A percentile compares a stretch with the other conserved stretches of the same genome.
phyloP scores from a whole-genome alignment of 2,888 invertebrate genomes.

The Synanthedon tipuliformis region DNA sequence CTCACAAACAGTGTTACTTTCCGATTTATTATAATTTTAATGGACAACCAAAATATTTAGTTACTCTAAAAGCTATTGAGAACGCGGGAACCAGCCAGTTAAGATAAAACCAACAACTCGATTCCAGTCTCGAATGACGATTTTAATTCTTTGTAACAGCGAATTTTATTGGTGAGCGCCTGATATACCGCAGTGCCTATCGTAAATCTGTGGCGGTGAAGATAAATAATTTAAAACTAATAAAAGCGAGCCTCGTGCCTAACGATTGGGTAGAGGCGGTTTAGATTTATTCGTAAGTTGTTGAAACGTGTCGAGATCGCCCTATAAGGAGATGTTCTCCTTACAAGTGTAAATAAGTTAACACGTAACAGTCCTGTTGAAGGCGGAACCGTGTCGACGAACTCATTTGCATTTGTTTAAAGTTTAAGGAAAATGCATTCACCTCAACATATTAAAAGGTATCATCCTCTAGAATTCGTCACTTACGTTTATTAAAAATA shows the following conservation, averaged over 20 bases:
- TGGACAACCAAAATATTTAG: no score
- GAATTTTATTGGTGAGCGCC: slow-evolving; percentile 59
- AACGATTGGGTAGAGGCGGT: slow-evolving; percentile 11
- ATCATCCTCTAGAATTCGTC: no score
- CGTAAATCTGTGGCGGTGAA: slow-evolving; percentile 63
- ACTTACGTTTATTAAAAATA: no score
- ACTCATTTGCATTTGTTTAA: neutral
- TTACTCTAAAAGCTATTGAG: no score
- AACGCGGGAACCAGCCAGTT: no score
- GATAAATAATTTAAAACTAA: slow-evolving; percentile 70
- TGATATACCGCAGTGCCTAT: slow-evolving; percentile 61
- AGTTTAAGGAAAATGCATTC: neutral
- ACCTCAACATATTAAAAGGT: neutral
- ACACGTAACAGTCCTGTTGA: neutral
- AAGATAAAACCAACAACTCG: no score
- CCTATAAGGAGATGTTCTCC: neutral
- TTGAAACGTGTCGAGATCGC: slow-evolving; percentile 5
- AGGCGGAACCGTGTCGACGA: neutral
- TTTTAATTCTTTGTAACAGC: slow-evolving; percentile 16
- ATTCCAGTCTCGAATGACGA: neutral
- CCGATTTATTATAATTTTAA: no score
- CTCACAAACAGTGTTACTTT: no score
- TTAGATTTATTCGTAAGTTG: slow-evolving; percentile 14
- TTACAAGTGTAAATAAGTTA: neutral
- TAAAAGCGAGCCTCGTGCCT: slow-evolving; percentile 35